phyloP scores from a whole-genome alignment of 2,113 vertebrate genomes.

The Cisticola juncidis region DNA sequence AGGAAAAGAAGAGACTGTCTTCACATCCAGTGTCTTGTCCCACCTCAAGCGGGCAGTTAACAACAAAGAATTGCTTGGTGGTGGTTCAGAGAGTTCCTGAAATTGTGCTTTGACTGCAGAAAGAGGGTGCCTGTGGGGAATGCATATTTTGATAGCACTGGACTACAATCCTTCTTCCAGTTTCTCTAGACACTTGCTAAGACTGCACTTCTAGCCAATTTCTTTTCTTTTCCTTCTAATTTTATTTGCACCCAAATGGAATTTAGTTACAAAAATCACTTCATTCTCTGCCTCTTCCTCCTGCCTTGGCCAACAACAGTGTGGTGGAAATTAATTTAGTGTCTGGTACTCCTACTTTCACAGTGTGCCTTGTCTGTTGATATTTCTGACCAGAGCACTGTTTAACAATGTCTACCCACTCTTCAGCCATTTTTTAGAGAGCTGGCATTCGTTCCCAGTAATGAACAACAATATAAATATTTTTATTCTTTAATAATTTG shows the following conservation, averaged over 20 bases:
- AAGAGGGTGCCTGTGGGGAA: neutral
- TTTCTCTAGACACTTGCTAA: neutral
- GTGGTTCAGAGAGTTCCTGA: neutral
- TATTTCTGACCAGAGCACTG: neutral
- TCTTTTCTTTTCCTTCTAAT: neutral
- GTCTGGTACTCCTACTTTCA: neutral
- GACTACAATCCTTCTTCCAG: neutral
- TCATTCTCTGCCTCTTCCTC: neutral
- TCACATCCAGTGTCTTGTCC: neutral
- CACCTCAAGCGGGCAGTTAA: accelerated
- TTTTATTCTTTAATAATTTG: neutral
- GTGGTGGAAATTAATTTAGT: neutral
- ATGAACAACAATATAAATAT: neutral
- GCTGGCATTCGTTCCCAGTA: neutral
- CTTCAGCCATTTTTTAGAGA: neutral
- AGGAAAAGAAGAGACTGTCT: neutral
- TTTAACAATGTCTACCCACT: neutral
- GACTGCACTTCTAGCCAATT: neutral
- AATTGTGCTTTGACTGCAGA: neutral
- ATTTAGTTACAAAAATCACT: neutral
- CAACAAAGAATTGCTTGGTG: neutral
- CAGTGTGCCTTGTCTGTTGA: neutral
- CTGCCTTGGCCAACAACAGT: neutral
- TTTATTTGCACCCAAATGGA: neutral
- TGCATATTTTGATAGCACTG: neutral